These are phyloP conservation scores for Sinopyrophorus schimmeli DNA, from an alignment of 2,888 invertebrate species.

Conservation along the genomic window DNA sequence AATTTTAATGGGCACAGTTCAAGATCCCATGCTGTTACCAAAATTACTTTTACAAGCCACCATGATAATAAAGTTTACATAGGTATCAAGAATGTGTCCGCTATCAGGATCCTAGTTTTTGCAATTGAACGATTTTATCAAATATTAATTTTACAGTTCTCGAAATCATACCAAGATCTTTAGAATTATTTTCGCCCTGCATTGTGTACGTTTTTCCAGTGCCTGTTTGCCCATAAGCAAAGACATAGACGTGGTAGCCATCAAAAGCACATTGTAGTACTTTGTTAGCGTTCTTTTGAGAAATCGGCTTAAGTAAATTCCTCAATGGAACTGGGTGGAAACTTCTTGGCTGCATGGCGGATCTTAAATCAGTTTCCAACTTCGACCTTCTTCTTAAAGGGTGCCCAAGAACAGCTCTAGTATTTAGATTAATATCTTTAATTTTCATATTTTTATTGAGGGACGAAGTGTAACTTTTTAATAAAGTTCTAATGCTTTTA, in stretches of 20 bases:
- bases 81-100: conserved; percentile 60
- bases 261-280: conserved; percentile 87
- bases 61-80: conserved; percentile 64
- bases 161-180: conserved; percentile 75
- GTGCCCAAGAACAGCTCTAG: no score
- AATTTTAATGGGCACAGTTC: conserved; percentile 62
- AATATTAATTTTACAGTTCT: conserved; percentile 82
- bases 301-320: no score
- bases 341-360: no score
- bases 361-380: no score
- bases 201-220: conserved; percentile 90
- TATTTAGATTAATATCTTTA: no score
- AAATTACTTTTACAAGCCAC: conserved; percentile 68
- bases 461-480: no score
- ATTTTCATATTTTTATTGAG: no score
- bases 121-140: conserved; percentile 68
- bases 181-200: conserved; percentile 65
- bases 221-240: conserved; percentile 91
- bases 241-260: conserved; percentile 88
- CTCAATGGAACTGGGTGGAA: no score
- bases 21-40: conserved; percentile 58
- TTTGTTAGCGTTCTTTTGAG: no score
- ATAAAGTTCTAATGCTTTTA: no score
- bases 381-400: no score
- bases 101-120: conserved; percentile 60